A percentile compares a stretch with the other conserved stretches of the same genome.
These are phyloP conservation scores for Eristalis arbustorum DNA, from an alignment of 2,888 invertebrate genomes.

Conservation along the genomic window DNA sequence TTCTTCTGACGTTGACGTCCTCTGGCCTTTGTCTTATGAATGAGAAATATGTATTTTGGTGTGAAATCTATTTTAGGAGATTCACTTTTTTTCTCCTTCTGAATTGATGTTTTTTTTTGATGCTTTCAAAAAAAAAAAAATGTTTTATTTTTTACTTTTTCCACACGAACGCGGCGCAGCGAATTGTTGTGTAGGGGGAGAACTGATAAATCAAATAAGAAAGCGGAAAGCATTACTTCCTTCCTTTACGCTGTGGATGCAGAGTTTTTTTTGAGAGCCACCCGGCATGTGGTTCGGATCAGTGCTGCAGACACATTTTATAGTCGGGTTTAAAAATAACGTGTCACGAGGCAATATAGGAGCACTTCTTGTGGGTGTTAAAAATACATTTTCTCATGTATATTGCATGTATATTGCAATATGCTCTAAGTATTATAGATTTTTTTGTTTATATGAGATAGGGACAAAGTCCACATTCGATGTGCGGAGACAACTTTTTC, in stretches of 20 bases:
- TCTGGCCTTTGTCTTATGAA: slow-evolving; percentile 42
- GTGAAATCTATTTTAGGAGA: slow-evolving; percentile 49
- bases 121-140: not conserved
- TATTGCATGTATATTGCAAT: too few relatives aligned
- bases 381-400: not conserved
- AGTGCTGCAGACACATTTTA: slow-evolving; percentile 14
- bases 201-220: not conserved
- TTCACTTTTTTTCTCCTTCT: not conserved
- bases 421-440: too few relatives aligned
- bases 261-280: not conserved
- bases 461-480: too few relatives aligned
- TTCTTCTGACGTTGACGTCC: slow-evolving; percentile 24
- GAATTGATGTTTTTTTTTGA: not conserved
- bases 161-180: slow-evolving; percentile 15
- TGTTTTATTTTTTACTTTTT: slow-evolving; percentile 40
- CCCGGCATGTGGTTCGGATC: slow-evolving; percentile 25
- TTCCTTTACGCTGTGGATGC: slow-evolving; percentile 26
- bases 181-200: slow-evolving; percentile 12
- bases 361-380: not conserved
- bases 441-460: too few relatives aligned
- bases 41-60: slow-evolving; percentile 46
- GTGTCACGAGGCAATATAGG: not conserved
- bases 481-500: too few relatives aligned
- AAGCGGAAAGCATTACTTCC: slow-evolving; percentile 50
- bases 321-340: slow-evolving; percentile 36